These are phyloP conservation scores for Ptychadena robeensis DNA, from an alignment of 2,797 vertebrate genomes.

Conservation along the genomic window DNA sequence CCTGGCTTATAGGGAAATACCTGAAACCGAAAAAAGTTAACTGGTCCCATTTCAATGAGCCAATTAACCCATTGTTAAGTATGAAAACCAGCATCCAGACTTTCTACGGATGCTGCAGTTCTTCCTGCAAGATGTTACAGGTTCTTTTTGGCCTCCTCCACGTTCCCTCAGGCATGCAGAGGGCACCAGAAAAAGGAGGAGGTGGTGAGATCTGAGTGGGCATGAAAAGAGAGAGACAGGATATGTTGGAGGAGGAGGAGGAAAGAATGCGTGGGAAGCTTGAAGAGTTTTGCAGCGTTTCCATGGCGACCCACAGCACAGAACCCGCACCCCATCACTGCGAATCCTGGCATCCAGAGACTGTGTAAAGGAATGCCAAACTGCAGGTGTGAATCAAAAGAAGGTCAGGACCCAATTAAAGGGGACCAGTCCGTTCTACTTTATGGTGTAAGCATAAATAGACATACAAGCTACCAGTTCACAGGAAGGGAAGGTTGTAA, in stretches of 20 bases:
- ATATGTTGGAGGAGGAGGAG: not conserved
- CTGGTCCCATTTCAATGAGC: no score
- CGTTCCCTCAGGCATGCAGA: not conserved
- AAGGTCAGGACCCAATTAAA: not conserved
- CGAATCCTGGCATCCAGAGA: not conserved
- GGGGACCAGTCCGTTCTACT: not conserved
- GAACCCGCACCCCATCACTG: slow-evolving; percentile 29
- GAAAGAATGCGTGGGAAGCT: slow-evolving; percentile 48
- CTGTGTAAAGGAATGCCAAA: slow-evolving; percentile 25
- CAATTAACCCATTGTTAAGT: no score
- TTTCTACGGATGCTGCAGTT: no score
- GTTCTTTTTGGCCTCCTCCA: not conserved
- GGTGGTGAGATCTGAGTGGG: slow-evolving; percentile 45
- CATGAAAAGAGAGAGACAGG: not conserved
- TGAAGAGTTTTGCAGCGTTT: slow-evolving; percentile 33
- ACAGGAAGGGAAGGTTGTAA: no score
- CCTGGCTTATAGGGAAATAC: no score
- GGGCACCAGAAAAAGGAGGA: slow-evolving; percentile 11
- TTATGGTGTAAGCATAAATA: not conserved
- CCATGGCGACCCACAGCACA: slow-evolving; percentile 52
- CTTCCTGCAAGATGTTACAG: not conserved
- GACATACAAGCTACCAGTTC: not conserved
- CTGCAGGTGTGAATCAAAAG: not conserved
- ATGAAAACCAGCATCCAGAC: no score
- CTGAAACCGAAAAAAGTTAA: no score